Base-by-base conservation (phyloP, 2,797 vertebrate genomes). In the Sphenodon punctatus region DNA sequence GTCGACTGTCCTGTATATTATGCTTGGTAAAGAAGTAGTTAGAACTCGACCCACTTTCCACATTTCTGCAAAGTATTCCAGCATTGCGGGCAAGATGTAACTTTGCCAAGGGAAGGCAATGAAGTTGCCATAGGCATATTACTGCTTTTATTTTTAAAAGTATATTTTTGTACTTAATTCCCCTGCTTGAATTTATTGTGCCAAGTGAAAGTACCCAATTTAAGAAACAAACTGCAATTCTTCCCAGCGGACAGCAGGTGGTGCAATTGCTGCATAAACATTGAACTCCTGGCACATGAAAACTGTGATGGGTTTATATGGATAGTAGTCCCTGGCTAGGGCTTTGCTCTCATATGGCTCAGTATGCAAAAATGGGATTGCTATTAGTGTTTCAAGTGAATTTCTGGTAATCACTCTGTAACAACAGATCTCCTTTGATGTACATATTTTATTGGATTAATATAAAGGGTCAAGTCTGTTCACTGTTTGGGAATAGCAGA, bases 401-500 rank as follows among this genome's bases (percentile, higher is more conserved):
- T 69, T 67, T 63, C 48, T 48, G 22, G 8, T 15, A 75, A 36
- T 15, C 36, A 48, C 77, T 89, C 79, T 81, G 56, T 84, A 59
- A 75, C 86, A 81, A 51, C 25, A 20, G 3, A 27, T 77, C 19
- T 72, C 36, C 13, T 80, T 41, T 88, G 25, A 17, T 30, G 65
- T 89, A 84, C 59, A 85, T 25, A 69, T 76, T 49, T 71, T 22
- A 3, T 71, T 84, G 71, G 86, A 20, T 79, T 36, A 80, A 56
- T 77, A 3, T 8, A 53, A 73, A 82, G 10, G 3, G 59, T 79
- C 56, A 56, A 84, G 41, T 73, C 23, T 84, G 15, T 67, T 36
- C 19, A 25, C 48, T 58, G 58, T 49, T 11, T 7, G 19, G 20
- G 30, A 9, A 45, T 46, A 39, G 13, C 27, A 64, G 27, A 30